Base-by-base conservation (phyloP, 2,888 invertebrate species). In the Dynastes hyllus region DNA sequence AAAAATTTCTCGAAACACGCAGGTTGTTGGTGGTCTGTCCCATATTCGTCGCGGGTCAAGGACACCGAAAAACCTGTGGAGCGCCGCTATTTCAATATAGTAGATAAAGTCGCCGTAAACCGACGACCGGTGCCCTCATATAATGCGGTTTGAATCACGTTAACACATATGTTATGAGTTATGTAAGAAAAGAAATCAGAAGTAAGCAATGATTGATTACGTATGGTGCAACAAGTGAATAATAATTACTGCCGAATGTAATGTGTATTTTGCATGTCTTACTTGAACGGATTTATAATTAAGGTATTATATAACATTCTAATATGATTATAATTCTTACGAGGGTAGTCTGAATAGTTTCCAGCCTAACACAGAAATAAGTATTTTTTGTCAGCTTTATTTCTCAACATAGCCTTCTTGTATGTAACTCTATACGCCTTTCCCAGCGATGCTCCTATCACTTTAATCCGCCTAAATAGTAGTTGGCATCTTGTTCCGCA, bases 31-130 rank as follows among this genome's bases (percentile, higher is more conserved):
- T 71, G 71, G 71, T 55, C 71, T 71, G 71, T 71, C 55, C 71
- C 55, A 71, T 71, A 55, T 71, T 55, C 55, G 11, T 53, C 16
- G n/a, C 71, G 37, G 71, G 71, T 71, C 71, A 71, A 71, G 71
- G 71, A 71, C 71, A 71, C 32, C 71, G 55, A 71, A 71, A 37
- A 66, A 71, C 71, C 8, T 45, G 45, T 37, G 45, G 71, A 71
- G n/a, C 55, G 37, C 32, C 16, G 32, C 45, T 45, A 45, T 55
- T 55, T 32, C 55, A 37, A 53, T 55, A 55, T 37, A 37, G 37
- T 16, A n/a, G 13, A 71, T 45, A 45, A 70, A 37, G 37, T 66
- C 5, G 45, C 40, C 37, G 66, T 16, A 66, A n/a, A 5, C 16
- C 4, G 66, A 45, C 40, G 13, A n/a, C 66, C 37, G 13, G 0